phyloP scores from a whole-genome alignment of 2,797 vertebrate genomes.

The Sebastes iracundus region DNA sequence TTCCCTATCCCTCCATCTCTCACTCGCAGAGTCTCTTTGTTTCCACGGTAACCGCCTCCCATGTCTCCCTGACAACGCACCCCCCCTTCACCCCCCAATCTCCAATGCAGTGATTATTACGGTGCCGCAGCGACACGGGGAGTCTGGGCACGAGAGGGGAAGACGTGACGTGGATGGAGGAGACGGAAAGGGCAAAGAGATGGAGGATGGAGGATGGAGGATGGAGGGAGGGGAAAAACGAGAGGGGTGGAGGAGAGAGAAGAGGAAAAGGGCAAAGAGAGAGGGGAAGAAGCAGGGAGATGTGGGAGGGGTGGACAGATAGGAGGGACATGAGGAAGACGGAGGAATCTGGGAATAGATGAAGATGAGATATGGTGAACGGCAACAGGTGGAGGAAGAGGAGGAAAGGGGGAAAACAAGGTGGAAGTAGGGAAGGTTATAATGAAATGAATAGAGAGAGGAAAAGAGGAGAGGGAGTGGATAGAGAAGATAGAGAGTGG shows the following conservation, averaged over 20 bases:
- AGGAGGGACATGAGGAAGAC: not conserved
- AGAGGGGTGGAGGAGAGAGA: not conserved
- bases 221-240: not conserved
- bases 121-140: constrained; percentile 48
- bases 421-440: not conserved
- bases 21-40: constrained; percentile 76
- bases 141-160: constrained; percentile 48
- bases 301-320: not conserved
- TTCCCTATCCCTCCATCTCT: constrained; percentile 60
- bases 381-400: constrained; percentile 27
- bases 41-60: constrained; percentile 88
- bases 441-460: not conserved
- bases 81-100: constrained; percentile 35
- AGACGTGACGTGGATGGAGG: constrained; percentile 42
- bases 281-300: not conserved
- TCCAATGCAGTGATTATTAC: constrained; percentile 74
- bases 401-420: not conserved
- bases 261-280: not conserved
- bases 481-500: constrained; percentile 14
- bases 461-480: not conserved
- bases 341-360: not conserved
- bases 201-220: not conserved
- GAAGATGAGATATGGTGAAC: constrained; percentile 9
- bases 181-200: constrained; percentile 53
- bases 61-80: constrained; percentile 82